These are phyloP conservation scores for Pammene fasciana DNA, from an alignment of 2,888 invertebrate genomes.

Conservation along the genomic window DNA sequence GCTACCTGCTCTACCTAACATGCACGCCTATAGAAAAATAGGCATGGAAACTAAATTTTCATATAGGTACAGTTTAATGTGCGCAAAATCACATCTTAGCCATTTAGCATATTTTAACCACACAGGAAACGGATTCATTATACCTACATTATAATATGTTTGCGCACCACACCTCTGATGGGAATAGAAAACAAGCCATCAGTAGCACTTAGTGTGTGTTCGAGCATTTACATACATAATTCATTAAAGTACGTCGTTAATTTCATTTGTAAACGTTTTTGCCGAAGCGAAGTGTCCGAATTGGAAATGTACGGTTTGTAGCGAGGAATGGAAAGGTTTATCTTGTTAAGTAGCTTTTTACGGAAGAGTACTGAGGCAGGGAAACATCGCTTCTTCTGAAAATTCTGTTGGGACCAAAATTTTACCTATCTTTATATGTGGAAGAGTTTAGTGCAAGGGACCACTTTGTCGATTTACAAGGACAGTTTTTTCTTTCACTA, in stretches of 20 bases:
- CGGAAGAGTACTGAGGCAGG: background rate
- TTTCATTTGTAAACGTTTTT: conserved; percentile 40
- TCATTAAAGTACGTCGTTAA: conserved; percentile 52
- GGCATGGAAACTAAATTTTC: too few species aligned
- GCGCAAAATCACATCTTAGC: conserved; percentile 3
- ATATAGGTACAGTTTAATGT: background rate
- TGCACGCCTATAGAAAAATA: too few species aligned
- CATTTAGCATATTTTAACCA: conserved; percentile 11
- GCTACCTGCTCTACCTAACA: too few species aligned
- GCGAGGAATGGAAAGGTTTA: conserved; percentile 7
- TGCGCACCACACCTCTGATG: conserved; percentile 53
- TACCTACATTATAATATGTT: conserved; percentile 42
- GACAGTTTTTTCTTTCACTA: too few species aligned
- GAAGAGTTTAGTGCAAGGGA: too few species aligned
- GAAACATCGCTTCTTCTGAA: background rate
- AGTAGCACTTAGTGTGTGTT: conserved; percentile 68
- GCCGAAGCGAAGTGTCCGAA: conserved; percentile 24
- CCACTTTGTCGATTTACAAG: too few species aligned
- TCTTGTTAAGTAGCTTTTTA: conserved; percentile 21
- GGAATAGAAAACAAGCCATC: conserved; percentile 58
- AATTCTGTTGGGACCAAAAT: background rate
- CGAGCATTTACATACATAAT: conserved; percentile 62
- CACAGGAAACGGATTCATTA: conserved; percentile 35
- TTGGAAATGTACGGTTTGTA: conserved; percentile 16
- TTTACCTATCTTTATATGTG: too few species aligned